Evolutionary conservation across 1,140 invertebrate genomes (phyloP), one percentile per base, ranked within the genome.

Genomic region (Glomeris maerens): DNA sequence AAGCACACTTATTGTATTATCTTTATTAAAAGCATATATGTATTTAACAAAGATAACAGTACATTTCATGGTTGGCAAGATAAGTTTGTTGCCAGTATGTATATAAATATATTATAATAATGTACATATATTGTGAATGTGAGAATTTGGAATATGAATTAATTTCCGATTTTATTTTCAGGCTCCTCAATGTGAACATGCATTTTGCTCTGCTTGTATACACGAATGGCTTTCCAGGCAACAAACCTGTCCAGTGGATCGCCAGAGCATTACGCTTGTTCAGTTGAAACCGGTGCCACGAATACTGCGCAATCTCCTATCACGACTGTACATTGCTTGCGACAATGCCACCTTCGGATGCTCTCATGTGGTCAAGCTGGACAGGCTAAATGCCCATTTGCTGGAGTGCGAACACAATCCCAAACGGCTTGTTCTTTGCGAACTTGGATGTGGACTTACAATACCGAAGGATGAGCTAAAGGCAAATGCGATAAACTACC

Each of bases 391-490:
- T 4, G 70, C 78, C 23, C 92, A 96, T 71, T 66, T 93, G 53
- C 80, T 83, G 62, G 89, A 94, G 68, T 95, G 92, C 72, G 84
- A 89, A 66, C 84, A 80, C 61, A 96, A 95, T 69, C 92, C 92
- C 2, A 94, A 94, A 66, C 77, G 87, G 63, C 90, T 89, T 17
- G 81, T 92, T 53, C 79, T 81, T 23, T 96, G 92, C 67, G 88
- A 93, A 58, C 79, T 84, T 61, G 91, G 91, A 3, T 96, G 92
- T 66, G 89, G 87, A 36, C 72, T 93, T 22, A 80, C 93, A 46
- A 86, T 95, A 59, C 90, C 91, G 23, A 95, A 93, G 70, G 90
- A 95, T 71, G 89, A 95, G 67, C 64, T 94, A 0, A 85, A 86
- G 65, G 75, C n/a, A n/a, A n/a, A n/a, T n/a, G n/a, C n/a, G n/a